Evolutionary conservation across 2,888 invertebrate genomes (phyloP), one percentile per base, ranked within the genome.

Genomic region (Drosophila sordidapex): DNA sequence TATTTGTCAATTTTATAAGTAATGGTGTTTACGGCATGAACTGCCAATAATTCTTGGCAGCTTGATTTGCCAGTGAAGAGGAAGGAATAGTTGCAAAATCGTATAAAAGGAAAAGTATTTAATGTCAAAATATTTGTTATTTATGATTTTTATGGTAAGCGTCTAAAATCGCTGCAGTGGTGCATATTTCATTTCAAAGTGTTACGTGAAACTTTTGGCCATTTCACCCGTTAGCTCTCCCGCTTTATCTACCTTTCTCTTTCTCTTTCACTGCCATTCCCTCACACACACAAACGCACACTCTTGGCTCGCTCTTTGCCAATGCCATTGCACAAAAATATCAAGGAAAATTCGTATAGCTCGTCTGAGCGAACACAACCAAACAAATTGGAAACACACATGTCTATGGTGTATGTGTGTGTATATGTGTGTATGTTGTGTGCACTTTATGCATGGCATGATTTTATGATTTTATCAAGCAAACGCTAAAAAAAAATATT

Each of bases 381-480:
- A 59, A 70, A 79, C 78, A 79, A 78, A 79, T 68, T 71, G 70
- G 62, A 61, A 61, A 52, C 40, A 52, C 38, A 36, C 49, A n/a
- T 48, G 18, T 56, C 18, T 8, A 18, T 18, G 57, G 43, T 31
- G 7, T 21, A 10, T 33, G 2, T 46, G 15, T 40, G 13, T 53
- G n/a, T 49, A 36, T 35, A 40, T 43, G 36, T 33, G 43, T 33
- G 25, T 33, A 35, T 31, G 18, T 61, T n/a, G 40, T 46, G 25
- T 68, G 70, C 60, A 60, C 58, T 75, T 81, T 63, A 71, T 79
- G 74, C 74, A 74, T 73, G 70, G 58, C 57, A 54, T 69, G 82
- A 78, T 80, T 83, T 80, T 77, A 71, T 76, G 82, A 79, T 83
- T 83, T 84, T 82, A 82, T 83, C 83, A 83, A 80, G 82, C 85